phyloP scores from a whole-genome alignment of 2,888 invertebrate genomes.

The Chloromyia formosa region DNA sequence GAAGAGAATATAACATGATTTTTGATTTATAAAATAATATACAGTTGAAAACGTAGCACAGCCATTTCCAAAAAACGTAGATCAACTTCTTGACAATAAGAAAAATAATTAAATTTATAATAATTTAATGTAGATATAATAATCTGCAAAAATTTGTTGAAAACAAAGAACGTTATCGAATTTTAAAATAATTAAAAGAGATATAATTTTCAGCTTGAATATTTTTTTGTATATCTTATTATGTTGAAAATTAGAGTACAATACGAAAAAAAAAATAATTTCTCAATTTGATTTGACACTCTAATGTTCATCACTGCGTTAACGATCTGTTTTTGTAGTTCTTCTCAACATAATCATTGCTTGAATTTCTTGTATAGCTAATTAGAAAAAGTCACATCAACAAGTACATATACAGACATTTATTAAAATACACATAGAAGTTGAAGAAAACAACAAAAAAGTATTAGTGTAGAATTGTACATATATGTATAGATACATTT shows the following conservation, averaged over 20 bases:
- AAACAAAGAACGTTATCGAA: constrained; percentile 7
- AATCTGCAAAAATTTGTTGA: constrained; percentile 24
- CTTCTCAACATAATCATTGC: neutral
- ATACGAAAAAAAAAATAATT: too few species aligned
- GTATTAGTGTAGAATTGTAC: constrained; percentile 39
- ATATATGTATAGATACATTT: neutral
- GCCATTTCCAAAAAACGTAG: constrained; percentile 92
- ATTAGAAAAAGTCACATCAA: constrained; percentile 48
- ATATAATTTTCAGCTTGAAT: constrained; percentile 6
- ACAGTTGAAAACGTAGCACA: constrained; percentile 66
- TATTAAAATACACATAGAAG: constrained; percentile 49
- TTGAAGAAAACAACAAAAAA: constrained; percentile 43
- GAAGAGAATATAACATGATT: constrained; percentile 29
- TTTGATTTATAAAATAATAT: constrained; percentile 47
- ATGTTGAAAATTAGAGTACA: neutral
- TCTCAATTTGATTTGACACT: neutral
- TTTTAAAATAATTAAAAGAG: neutral
- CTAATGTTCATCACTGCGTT: neutral
- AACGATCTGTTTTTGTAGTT: neutral
- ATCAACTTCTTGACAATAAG: constrained; percentile 87
- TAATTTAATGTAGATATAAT: constrained; percentile 36
- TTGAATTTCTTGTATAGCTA: constrained; percentile 40
- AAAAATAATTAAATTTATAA: constrained; percentile 48
- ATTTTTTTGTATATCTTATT: neutral
- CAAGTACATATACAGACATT: constrained; percentile 46